These are phyloP conservation scores for Ciconia maguari DNA, from an alignment of 2,113 vertebrate genomes.

Conservation along the genomic window DNA sequence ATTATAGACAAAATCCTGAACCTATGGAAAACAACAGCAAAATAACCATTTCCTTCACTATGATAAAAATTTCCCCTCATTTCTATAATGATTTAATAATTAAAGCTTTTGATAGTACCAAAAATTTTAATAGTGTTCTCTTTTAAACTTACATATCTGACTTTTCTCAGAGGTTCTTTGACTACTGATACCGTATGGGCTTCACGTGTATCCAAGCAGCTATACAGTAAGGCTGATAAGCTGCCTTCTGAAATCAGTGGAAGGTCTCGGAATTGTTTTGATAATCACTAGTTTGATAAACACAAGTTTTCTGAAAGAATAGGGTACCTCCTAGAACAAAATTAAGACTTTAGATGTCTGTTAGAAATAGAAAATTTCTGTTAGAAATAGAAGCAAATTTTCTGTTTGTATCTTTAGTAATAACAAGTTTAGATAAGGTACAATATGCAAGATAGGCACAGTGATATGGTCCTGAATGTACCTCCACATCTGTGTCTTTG, in stretches of 20 bases:
- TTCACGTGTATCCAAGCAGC: background rate
- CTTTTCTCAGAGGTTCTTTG: background rate
- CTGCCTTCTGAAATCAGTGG: background rate
- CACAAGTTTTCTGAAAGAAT: background rate
- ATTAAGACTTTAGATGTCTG: background rate
- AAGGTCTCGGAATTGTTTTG: background rate
- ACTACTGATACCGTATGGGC: background rate
- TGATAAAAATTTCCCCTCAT: background rate
- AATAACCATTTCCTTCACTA: background rate
- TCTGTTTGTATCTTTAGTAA: background rate
- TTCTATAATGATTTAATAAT: background rate
- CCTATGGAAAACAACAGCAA: background rate
- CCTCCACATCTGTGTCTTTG: background rate
- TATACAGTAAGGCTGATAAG: background rate
- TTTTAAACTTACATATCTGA: background rate
- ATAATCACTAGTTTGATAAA: background rate
- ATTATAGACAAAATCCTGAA: background rate
- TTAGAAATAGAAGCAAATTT: background rate
- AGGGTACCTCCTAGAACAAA: background rate
- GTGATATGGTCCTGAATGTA: background rate
- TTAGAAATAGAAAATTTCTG: background rate
- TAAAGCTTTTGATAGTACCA: background rate
- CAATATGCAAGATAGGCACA: background rate
- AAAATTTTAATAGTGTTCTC: background rate
- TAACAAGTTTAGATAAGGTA: background rate